These are phyloP conservation scores for Dyspetes luteomarginatus DNA, from an alignment of 2,888 invertebrate species.

Conservation along the genomic window DNA sequence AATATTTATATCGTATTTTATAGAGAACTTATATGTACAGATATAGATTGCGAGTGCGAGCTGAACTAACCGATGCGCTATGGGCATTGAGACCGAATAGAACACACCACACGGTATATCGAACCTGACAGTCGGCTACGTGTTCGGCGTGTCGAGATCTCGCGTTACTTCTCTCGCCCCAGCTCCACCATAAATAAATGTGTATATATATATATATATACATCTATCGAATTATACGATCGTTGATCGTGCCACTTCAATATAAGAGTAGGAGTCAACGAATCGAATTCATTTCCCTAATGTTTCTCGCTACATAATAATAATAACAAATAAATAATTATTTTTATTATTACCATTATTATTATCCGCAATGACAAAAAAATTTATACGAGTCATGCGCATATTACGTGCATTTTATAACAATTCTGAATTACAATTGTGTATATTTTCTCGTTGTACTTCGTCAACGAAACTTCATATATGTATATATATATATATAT, in stretches of 20 bases:
- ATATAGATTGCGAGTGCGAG: conserved; percentile 7
- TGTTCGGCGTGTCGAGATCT: conserved; percentile 49
- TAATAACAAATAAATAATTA: too few species aligned
- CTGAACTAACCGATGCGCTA: conserved; percentile 48
- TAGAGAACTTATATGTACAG: background rate
- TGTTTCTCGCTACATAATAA: background rate
- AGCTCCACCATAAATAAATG: background rate
- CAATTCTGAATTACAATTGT: too few species aligned
- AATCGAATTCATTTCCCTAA: conserved; percentile 15
- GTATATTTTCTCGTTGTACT: too few species aligned
- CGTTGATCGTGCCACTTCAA: conserved; percentile 23
- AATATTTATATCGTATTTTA: background rate
- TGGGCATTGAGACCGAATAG: conserved; percentile 44
- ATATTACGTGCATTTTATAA: too few species aligned
- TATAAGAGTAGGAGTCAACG: background rate
- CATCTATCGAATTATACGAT: background rate
- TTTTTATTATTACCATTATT: too few species aligned
- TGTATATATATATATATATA: background rate
- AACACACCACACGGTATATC: conserved; percentile 53
- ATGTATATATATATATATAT: too few species aligned
- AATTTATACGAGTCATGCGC: too few species aligned
- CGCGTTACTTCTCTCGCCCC: conserved; percentile 52
- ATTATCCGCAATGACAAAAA: too few species aligned
- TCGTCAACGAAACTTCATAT: too few species aligned
- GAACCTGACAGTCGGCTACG: conserved; percentile 57